Evolutionary conservation across 2,888 invertebrate species (phyloP), one percentile per base, ranked within the genome.

Genomic region (Phalera bucephala): DNA sequence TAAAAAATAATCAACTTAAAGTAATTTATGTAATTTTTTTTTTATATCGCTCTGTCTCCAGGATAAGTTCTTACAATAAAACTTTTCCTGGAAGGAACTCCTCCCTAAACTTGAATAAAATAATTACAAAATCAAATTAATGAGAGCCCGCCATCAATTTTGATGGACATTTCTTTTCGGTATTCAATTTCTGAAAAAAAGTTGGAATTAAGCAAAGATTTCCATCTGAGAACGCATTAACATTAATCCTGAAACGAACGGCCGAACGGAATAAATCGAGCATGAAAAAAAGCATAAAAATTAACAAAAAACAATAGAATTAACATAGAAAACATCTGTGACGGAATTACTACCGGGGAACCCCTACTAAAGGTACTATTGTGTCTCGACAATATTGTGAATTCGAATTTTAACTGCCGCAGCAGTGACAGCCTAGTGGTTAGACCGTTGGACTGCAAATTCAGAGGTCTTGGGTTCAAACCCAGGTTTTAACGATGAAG

Each of bases 221-320:
- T 72, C 67, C 63, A 52, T 52, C 64, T 55, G 46, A 59, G 59
- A 67, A 54, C 62, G 74, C 80, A 80, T 86, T 83, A 83, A 63
- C 82, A 71, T 82, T 81, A 80, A 82, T 81, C 73, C 81, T 74
- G 72, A 74, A 81, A 69, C 72, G 76, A 82, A 83, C 76, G 78
- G 70, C 65, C 72, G 72, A 66, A 71, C 62, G 65, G 70, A 74
- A 79, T 86, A 82, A 86, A 87, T 88, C 80, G 87, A 81, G 78
- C 87, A 80, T 81, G 85, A 86, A 82, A 73, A 69, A 58, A 70
- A 66, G 74, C 85, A 87, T 88, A 87, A 88, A 85, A 87, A 88
- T 88, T 88, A 87, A 85, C 86, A 87, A 87, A 88, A 89, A 87
- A 88, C 88, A 86, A 87, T 88, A 81, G 85, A 83, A 89, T 89